Evolutionary conservation across 2,888 invertebrate genomes (phyloP), one percentile per base, ranked within the genome.

Genomic region (Aricia artaxerxes): DNA sequence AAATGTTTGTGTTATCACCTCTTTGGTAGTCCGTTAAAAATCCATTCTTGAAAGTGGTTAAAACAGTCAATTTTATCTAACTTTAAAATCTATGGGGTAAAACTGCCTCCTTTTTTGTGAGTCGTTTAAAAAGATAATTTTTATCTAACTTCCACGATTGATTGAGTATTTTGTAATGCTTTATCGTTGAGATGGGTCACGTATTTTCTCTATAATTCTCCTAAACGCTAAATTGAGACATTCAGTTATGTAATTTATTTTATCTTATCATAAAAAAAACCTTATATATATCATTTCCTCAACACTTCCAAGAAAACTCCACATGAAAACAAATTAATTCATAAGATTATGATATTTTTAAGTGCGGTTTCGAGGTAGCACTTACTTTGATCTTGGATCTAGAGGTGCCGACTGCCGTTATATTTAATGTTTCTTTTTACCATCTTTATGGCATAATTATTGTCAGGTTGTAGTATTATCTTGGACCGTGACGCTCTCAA

Each of bases 271-370:
- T 61, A 57, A 7, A 61, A 61, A 61, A 61, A 61, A 61, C 6
- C 24, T n/a, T 24, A n/a, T 61, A 5, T 24, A n/a, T 44, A 44
- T 44, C 9, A 44, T 61, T 61, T 61, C 60, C n/a, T 7, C 61
- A 61, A 31, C 64, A 31, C 64, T 64, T 64, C 64, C 24, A 7
- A 61, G 61, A 24, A 61, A 61, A 61, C 60, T 61, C 6, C 1
- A n/a, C 60, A 6, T 6, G 53, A 53, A 53, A 57, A 16, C 57
- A 61, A 61, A 61, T 61, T 61, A 61, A 61, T 61, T 61, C 61
- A 24, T 64, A 64, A 64, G 7, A 64, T 64, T 64, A 64, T 64
- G 31, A 64, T 57, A 57, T 57, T 64, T 64, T 64, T 64, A 64
- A 64, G 5, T 64, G 64, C 64, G 24, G 64, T 64, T 64, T 31